A percentile compares a stretch with the other conserved stretches of the same genome.
phyloP scores from a whole-genome alignment of 2,113 vertebrate species.

The Engraulis encrasicolus region DNA sequence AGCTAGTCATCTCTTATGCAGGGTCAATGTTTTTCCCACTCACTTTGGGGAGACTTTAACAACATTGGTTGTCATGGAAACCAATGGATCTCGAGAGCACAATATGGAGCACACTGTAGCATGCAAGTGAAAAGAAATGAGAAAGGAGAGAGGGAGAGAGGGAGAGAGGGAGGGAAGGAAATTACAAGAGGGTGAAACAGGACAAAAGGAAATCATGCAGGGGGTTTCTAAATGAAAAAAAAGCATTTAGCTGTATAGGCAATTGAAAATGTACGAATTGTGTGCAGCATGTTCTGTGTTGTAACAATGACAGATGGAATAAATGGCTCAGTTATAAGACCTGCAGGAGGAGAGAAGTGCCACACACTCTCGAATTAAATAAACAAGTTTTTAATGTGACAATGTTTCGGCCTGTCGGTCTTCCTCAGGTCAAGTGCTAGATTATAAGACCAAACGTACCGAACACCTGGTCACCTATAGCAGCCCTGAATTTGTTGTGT shows the following conservation, averaged over 20 bases:
- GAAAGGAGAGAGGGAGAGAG: too few species aligned
- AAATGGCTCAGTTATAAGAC: neutral
- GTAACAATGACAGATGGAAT: neutral
- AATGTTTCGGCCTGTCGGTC: too few species aligned
- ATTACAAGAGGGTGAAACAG: too few species aligned
- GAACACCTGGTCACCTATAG: neutral
- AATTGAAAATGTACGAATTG: neutral
- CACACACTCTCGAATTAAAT: too few species aligned
- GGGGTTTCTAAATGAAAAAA: neutral
- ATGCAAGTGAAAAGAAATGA: too few species aligned
- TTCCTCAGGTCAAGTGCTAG: too few species aligned
- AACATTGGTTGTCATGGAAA: conserved; percentile 10
- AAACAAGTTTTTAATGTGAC: too few species aligned
- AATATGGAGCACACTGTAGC: neutral
- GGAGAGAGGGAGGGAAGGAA: too few species aligned
- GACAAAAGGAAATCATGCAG: too few species aligned
- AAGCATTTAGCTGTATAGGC: too few species aligned
- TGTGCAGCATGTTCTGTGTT: neutral
- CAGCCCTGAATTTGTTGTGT: neutral
- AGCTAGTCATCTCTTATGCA: neutral
- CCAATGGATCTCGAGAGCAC: neutral
- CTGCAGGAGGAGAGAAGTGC: too few species aligned
- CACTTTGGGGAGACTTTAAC: neutral
- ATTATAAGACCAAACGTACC: neutral
- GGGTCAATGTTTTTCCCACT: neutral